phyloP scores from a whole-genome alignment of 2,888 invertebrate species.

The Adelphocoris suturalis region DNA sequence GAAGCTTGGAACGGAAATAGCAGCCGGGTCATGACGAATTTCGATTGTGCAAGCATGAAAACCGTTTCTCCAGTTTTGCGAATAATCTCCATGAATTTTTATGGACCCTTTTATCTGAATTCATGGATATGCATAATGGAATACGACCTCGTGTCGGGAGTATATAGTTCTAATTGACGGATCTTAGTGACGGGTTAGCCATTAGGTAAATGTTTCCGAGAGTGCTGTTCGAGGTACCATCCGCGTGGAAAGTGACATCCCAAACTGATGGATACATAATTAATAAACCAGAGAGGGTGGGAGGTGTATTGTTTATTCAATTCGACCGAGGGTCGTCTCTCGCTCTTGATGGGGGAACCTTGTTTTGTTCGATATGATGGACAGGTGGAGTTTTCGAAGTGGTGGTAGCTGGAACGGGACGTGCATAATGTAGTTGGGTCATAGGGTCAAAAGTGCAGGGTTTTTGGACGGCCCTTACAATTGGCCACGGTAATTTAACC shows the following conservation, averaged over 20 bases:
- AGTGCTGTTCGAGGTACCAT: constrained; percentile 35
- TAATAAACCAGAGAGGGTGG: constrained; percentile 5
- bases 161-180: constrained; percentile 29
- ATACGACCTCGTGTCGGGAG: neutral
- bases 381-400: constrained; percentile 37
- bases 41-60: constrained; percentile 23
- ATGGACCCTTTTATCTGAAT: constrained; percentile 9
- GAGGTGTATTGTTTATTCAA: constrained; percentile 40
- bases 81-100: constrained; percentile 19
- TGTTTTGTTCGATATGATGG: constrained; percentile 51
- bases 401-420: neutral
- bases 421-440: constrained; percentile 44
- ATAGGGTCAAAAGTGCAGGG: constrained; percentile 48
- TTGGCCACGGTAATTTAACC: neutral
- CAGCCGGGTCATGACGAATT: neutral
- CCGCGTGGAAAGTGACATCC: constrained; percentile 15
- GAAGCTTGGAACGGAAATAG: neutral
- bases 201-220: constrained; percentile 49
- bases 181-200: constrained; percentile 44
- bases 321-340: neutral
- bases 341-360: constrained; percentile 45
- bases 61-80: constrained; percentile 21
- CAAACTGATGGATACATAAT: constrained; percentile 49
- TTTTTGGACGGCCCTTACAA: neutral
- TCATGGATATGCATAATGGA: constrained; percentile 45